Evolutionary conservation across 2,797 vertebrate genomes (phyloP).

Genomic region (Tachyglossus aculeatus): DNA sequence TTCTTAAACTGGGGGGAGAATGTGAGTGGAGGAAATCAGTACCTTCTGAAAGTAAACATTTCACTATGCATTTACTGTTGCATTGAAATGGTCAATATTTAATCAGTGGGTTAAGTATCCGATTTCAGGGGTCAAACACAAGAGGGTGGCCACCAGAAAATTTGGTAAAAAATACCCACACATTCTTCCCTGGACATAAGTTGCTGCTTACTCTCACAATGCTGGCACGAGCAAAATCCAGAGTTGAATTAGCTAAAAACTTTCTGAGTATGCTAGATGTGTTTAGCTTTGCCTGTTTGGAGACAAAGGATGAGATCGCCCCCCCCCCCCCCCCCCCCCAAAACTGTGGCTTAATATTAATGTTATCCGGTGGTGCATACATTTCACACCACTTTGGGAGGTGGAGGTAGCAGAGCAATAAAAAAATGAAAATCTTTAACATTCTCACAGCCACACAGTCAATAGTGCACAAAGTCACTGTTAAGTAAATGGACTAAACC

Average conservation of each 20-base stretch:
- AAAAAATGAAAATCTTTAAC: conserved; percentile 39
- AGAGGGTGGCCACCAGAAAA: conserved; percentile 6
- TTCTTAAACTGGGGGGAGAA: neutral
- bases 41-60: conserved; percentile 27
- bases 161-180: conserved; percentile 10
- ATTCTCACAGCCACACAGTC: no score
- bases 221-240: neutral
- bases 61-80: conserved; percentile 38
- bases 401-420: neutral
- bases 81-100: conserved; percentile 42
- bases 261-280: neutral
- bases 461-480: no score
- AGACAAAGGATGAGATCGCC: neutral
- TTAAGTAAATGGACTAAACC: no score
- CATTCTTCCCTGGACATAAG: conserved; percentile 9
- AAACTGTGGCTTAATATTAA: neutral
- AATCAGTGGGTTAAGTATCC: conserved; percentile 36
- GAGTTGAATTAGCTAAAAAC: conserved; percentile 17
- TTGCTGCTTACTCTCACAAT: conserved; percentile 15
- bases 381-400: neutral
- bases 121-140: conserved; percentile 44
- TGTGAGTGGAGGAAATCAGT: conserved; percentile 7
- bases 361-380: neutral
- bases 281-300: neutral
- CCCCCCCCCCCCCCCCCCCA: neutral